Percentiles rank a stretch among this genome's conserved stretches.
These are phyloP conservation scores for Halichoeres trimaculatus DNA, from an alignment of 2,113 vertebrate species.

Conservation along the genomic window DNA sequence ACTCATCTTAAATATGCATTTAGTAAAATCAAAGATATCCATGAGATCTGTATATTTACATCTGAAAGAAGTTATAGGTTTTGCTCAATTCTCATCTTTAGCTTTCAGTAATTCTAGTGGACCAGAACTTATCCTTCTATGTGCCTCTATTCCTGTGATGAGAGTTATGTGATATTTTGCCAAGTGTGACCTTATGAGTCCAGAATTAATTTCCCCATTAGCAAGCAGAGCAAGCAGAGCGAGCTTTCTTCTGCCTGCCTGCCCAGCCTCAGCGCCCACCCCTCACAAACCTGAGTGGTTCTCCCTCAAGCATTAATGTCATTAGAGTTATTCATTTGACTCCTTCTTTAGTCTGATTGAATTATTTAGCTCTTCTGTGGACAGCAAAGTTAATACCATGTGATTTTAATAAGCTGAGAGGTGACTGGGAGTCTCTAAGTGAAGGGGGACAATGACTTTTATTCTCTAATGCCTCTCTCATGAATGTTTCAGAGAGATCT, in stretches of 20 bases:
- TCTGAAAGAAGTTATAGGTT: slow-evolving; percentile 2
- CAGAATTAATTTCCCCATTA: slow-evolving; percentile 71
- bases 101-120: slow-evolving; percentile 3
- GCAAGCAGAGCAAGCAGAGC: slow-evolving; percentile 64
- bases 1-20: background rate
- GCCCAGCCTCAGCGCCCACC: slow-evolving; percentile 56
- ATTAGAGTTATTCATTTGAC: slow-evolving; percentile 84
- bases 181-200: slow-evolving; percentile 54
- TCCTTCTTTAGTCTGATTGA: slow-evolving; percentile 82
- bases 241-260: slow-evolving; percentile 40
- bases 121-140: slow-evolving; percentile 12
- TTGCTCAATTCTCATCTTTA: slow-evolving; percentile 15
- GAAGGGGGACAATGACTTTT: slow-evolving; percentile 67
- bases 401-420: slow-evolving; percentile 85
- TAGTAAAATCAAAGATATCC: background rate
- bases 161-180: slow-evolving; percentile 56
- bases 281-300: slow-evolving; percentile 59
- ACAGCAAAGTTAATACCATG: slow-evolving; percentile 82
- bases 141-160: slow-evolving; percentile 28
- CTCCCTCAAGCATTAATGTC: slow-evolving; percentile 79
- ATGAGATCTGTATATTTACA: background rate
- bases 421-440: slow-evolving; percentile 72
- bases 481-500: slow-evolving; percentile 77
- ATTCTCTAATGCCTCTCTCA: slow-evolving; percentile 73
- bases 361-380: slow-evolving; percentile 82